Evolutionary conservation across 1,140 invertebrate genomes (phyloP).

Genomic region (Chionoecetes opilio): DNA sequence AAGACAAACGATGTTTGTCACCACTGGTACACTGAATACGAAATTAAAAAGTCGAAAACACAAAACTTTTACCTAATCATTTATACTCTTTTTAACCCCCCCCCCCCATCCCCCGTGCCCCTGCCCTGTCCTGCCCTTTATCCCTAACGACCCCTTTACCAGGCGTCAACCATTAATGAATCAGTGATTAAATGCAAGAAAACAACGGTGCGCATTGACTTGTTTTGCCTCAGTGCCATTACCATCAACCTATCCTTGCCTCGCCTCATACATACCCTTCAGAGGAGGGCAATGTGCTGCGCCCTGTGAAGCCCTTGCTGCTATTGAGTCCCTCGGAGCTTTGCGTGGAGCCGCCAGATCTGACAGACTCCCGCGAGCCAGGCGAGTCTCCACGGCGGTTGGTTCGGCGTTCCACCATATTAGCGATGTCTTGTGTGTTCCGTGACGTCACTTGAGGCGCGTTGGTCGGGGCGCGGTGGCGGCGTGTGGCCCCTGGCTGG

Average conservation of each 20-base stretch:
- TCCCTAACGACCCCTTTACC: no score
- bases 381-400: neutral
- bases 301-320: slow-evolving; percentile 2
- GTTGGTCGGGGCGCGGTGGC: neutral
- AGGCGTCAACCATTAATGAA: no score
- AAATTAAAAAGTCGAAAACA: no score
- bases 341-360: neutral
- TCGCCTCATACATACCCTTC: neutral
- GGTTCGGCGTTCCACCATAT: neutral
- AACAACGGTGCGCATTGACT: neutral
- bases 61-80: no score
- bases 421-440: neutral
- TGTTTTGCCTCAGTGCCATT: neutral
- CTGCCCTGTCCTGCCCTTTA: no score
- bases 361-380: neutral
- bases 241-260: neutral
- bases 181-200: no score
- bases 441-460: neutral
- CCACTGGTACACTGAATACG: neutral
- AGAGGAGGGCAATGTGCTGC: neutral
- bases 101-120: no score
- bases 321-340: neutral
- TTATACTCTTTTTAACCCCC: no score
- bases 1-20: neutral
- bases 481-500: neutral